Percentiles rank a stretch among this genome's conserved stretches.
phyloP scores from a whole-genome alignment of 2,888 invertebrate species.

The Melinaea menophilus region DNA sequence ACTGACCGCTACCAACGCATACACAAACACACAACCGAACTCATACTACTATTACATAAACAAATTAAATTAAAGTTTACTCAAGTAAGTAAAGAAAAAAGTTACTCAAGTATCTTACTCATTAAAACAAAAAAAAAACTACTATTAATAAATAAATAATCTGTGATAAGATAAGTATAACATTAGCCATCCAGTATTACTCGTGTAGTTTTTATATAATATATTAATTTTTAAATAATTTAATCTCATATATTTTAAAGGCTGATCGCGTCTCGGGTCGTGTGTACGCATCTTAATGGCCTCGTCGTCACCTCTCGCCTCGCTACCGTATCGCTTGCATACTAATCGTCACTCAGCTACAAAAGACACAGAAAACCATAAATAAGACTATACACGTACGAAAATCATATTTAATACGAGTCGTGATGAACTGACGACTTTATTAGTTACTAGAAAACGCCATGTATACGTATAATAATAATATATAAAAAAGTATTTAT shows the following conservation, averaged over 20 bases:
- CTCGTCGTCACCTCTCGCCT: constrained; percentile 66
- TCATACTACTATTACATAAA: not conserved
- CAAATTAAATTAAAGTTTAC: not conserved
- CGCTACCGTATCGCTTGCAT: constrained; percentile 58
- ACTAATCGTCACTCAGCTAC: constrained; percentile 48
- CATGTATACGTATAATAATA: not conserved
- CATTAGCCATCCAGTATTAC: constrained; percentile 15
- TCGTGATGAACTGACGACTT: constrained; percentile 17
- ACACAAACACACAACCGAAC: constrained; percentile 23
- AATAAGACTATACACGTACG: constrained; percentile 31
- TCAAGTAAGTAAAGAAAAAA: not conserved
- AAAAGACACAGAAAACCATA: constrained; percentile 27
- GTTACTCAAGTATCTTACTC: too few relatives aligned
- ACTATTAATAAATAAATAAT: constrained; percentile 18
- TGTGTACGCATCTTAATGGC: constrained; percentile 62
- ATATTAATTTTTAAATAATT: constrained; percentile 53
- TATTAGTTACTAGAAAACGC: constrained; percentile 16
- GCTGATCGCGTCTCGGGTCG: constrained; percentile 48
- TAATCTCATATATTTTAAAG: constrained; percentile 45
- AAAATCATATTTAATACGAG: constrained; percentile 33
- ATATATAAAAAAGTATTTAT: too few relatives aligned
- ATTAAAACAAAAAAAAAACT: constrained; percentile 11
- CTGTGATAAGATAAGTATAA: constrained; percentile 17
- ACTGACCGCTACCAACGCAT: constrained; percentile 39
- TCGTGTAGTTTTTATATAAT: constrained; percentile 37